phyloP scores from a whole-genome alignment of 1,140 invertebrate species.

The Cheumatopsyche charites region DNA sequence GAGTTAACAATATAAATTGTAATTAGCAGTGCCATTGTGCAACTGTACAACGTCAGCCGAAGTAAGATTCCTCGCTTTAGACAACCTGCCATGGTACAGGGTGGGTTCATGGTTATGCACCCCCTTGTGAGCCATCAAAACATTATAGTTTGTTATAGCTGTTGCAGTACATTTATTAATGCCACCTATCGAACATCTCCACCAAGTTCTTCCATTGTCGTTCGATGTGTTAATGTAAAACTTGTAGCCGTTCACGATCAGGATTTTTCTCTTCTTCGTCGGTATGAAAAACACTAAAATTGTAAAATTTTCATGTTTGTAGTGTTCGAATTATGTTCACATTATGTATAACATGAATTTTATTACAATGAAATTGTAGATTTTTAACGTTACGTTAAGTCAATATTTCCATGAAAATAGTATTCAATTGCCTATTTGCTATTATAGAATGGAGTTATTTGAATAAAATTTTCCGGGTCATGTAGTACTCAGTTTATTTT shows the following conservation, averaged over 20 bases:
- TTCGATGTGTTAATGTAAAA: constrained; percentile 19
- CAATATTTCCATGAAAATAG: no score
- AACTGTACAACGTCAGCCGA: not conserved
- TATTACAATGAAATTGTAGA: no score
- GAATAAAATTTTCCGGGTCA: no score
- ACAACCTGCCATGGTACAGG: not conserved
- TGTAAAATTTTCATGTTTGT: no score
- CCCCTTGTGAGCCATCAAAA: constrained; percentile 5
- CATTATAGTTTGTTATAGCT: constrained; percentile 1
- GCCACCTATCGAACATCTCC: constrained; percentile 7
- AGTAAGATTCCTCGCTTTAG: not conserved
- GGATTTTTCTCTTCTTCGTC: constrained; percentile 9
- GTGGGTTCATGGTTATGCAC: constrained; percentile 15
- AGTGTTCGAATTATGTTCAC: no score
- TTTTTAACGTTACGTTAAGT: no score
- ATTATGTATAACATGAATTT: no score
- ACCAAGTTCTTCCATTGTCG: constrained; percentile 8
- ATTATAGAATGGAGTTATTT: no score
- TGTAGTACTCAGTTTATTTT: no score
- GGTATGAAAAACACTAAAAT: constrained; percentile 18
- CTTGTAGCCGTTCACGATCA: constrained; percentile 15
- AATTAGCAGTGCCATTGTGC: not conserved
- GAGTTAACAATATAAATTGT: no score
- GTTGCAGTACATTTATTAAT: constrained; percentile 21
- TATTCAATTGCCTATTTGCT: no score